Evolutionary conservation across 2,797 vertebrate species (phyloP).

Genomic region (Somateria mollissima): DNA sequence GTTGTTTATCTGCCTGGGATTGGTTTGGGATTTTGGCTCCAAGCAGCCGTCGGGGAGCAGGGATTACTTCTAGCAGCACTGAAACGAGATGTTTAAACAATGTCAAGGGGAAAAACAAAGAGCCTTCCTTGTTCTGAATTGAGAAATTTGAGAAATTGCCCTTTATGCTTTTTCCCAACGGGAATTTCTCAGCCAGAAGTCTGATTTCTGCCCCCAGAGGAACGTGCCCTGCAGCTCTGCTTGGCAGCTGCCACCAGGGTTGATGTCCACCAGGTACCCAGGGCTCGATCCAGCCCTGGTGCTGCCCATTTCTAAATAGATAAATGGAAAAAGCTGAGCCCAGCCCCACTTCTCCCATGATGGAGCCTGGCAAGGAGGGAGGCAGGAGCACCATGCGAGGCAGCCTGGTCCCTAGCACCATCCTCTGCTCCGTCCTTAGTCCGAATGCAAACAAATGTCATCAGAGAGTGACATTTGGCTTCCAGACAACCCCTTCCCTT

Average conservation of each 20-base stretch:
- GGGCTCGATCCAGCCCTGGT: background rate
- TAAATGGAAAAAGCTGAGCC: background rate
- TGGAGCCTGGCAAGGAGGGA: background rate
- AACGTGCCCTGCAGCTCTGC: background rate
- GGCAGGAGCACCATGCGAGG: rapidly evolving
- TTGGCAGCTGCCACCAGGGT: background rate
- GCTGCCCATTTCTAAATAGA: background rate
- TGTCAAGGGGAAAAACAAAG: background rate
- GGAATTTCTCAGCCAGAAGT: background rate
- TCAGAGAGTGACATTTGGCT: background rate
- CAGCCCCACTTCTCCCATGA: background rate
- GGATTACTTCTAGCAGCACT: background rate
- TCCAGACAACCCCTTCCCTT: background rate
- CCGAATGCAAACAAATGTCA: background rate
- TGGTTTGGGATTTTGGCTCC: background rate
- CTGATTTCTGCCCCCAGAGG: background rate
- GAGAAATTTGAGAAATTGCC: background rate
- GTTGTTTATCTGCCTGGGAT: background rate
- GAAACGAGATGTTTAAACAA: background rate
- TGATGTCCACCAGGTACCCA: rapidly evolving
- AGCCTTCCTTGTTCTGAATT: background rate
- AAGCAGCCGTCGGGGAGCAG: background rate
- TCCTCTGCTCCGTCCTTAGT: background rate
- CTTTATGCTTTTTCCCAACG: background rate
- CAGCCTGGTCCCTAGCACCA: background rate